Evolutionary conservation across 2,113 vertebrate genomes (phyloP), one percentile per base, ranked within the genome.

Genomic region (Verasper variegatus): DNA sequence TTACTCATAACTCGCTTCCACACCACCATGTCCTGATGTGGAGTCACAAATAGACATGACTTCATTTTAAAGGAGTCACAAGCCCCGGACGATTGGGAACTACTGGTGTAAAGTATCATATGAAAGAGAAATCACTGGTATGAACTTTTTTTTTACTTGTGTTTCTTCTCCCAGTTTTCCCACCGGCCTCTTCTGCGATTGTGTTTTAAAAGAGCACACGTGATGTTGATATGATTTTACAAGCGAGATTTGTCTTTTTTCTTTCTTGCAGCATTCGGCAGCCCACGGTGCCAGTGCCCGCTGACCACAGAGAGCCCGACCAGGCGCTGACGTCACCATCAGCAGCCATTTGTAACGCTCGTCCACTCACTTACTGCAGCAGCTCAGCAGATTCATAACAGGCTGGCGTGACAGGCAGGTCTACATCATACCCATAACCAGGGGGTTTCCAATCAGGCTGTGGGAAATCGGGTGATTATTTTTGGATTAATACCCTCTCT

Each of bases 251-350:
- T 71, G 37, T 87, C 75, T 42, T 72, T 81, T 81, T 76, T n/a
- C 51, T 81, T 83, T 86, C 68, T 76, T 55, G 54, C 61, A 78
- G 68, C 70, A 68, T 61, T 71, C 68, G 62, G 63, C 68, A 62
- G 66, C 64, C 70, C 65, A 45, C 65, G 67, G 74, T 86, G 88
- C 88, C 87, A 80, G 75, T 88, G 67, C 76, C 71, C 80, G 71
- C 78, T 84, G 86, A 89, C 90, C 91, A 85, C 91, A 90, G 58
- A 71, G 81, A 71, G 71, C 37, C 63, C 6, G 20, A 81, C 85
- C 23, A 91, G 81, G 84, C 71, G 42, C 82, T 90, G 88, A 89
- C 79, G 85, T 90, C 89, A 91, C 71, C 70, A 59, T 42, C 42
- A 82, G 60, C 49, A 70, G 78, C 72, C 76, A 79, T 83, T 80